Evolutionary conservation across 2,113 vertebrate species (phyloP).

Genomic region (Dipodomys spectabilis): DNA sequence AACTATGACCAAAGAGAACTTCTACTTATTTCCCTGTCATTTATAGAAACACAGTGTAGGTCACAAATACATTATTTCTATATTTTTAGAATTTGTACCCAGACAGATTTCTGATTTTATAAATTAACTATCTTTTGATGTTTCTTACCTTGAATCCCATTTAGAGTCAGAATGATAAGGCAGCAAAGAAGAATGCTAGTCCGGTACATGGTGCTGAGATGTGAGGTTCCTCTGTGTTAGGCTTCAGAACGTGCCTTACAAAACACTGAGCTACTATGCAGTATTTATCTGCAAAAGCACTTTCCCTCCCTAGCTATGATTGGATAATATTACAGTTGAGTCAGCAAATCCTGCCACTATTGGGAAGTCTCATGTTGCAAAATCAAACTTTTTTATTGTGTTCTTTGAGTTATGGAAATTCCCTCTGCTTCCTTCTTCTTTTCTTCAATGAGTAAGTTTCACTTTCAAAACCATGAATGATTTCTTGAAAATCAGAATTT

Average conservation of each 20-base stretch:
- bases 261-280: not conserved
- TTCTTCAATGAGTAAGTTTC: slow-evolving; percentile 64
- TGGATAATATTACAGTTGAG: slow-evolving; percentile 46
- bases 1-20: not conserved
- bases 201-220: slow-evolving; percentile 67
- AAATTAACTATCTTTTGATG: slow-evolving; percentile 29
- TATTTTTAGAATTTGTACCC: not conserved
- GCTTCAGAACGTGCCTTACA: slow-evolving; percentile 3
- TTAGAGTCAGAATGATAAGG: slow-evolving; percentile 70
- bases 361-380: slow-evolving; percentile 68
- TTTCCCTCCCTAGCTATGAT: slow-evolving; percentile 71
- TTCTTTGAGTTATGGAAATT: slow-evolving; percentile 66
- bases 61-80: not conserved
- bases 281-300: slow-evolving; percentile 70
- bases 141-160: slow-evolving; percentile 73
- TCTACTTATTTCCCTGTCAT: slow-evolving; percentile 27
- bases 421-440: slow-evolving; percentile 3
- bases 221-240: not conserved
- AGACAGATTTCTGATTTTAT: not conserved
- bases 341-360: slow-evolving; percentile 23
- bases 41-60: not conserved
- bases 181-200: slow-evolving; percentile 56
- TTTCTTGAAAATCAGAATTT: slow-evolving; percentile 68
- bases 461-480: slow-evolving; percentile 66
- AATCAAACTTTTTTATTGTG: slow-evolving; percentile 60